Evolutionary conservation across 1,140 invertebrate species (phyloP).

Genomic region (Anoplolepis gracilipes): DNA sequence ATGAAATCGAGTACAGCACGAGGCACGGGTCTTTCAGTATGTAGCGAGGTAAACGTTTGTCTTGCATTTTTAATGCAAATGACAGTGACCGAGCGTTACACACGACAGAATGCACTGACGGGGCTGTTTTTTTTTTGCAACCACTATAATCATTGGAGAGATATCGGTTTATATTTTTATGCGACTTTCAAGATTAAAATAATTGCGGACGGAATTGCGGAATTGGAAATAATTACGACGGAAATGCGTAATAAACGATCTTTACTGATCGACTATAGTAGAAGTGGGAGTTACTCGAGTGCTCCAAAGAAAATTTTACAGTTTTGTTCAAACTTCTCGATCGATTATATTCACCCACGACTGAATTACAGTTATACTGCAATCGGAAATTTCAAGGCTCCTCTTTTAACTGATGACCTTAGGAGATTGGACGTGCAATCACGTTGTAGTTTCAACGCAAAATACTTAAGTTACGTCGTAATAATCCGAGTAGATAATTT

Average conservation of each 20-base stretch:
- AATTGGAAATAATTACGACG: not conserved
- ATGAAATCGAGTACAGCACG: not conserved
- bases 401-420: not conserved
- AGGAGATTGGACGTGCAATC: not conserved
- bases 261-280: not conserved
- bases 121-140: not conserved
- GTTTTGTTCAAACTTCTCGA: not conserved
- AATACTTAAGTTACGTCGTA: not conserved
- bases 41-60: not conserved
- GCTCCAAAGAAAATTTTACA: not conserved
- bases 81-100: not conserved
- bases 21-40: too few species aligned
- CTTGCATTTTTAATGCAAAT: conserved; percentile 51
- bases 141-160: not conserved
- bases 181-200: too few species aligned
- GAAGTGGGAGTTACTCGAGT: not conserved
- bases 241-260: not conserved
- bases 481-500: not conserved
- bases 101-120: not conserved
- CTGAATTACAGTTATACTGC: not conserved
- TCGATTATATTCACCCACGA: too few species aligned
- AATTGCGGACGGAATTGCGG: not conserved
- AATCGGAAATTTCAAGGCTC: not conserved
- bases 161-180: not conserved
- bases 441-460: not conserved